These are phyloP conservation scores for Delia radicum DNA, from an alignment of 1,140 invertebrate species.

Conservation along the genomic window DNA sequence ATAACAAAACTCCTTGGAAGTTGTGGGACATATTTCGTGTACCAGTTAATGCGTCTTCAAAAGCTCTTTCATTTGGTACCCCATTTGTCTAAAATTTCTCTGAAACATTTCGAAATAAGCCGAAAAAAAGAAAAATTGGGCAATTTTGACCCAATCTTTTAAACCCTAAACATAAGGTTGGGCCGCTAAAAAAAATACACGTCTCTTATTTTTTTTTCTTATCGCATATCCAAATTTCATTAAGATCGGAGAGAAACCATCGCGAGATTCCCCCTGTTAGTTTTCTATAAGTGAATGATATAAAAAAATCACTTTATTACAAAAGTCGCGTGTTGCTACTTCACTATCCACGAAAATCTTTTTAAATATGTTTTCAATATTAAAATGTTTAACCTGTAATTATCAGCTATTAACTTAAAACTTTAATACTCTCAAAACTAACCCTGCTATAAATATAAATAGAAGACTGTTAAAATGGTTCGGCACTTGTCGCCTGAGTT, in stretches of 20 bases:
- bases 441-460: neutral
- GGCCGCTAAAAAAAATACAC: too few relatives aligned
- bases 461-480: neutral
- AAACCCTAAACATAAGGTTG: too few relatives aligned
- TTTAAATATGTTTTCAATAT: neutral
- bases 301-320: neutral
- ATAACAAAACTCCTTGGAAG: too few relatives aligned
- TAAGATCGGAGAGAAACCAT: too few relatives aligned
- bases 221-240: neutral
- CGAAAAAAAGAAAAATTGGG: too few relatives aligned
- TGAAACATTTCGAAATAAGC: too few relatives aligned
- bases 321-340: neutral
- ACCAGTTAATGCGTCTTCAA: too few relatives aligned
- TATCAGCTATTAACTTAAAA: neutral
- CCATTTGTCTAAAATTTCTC: too few relatives aligned
- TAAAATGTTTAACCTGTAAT: neutral
- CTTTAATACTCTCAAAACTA: neutral
- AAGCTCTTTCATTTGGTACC: too few relatives aligned
- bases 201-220: neutral
- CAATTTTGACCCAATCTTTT: too few relatives aligned
- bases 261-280: neutral
- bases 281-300: neutral
- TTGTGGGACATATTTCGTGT: too few relatives aligned
- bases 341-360: neutral
- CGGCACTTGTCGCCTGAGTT: neutral